These are phyloP conservation scores for Eurois occulta DNA, from an alignment of 2,888 invertebrate species.

Conservation along the genomic window DNA sequence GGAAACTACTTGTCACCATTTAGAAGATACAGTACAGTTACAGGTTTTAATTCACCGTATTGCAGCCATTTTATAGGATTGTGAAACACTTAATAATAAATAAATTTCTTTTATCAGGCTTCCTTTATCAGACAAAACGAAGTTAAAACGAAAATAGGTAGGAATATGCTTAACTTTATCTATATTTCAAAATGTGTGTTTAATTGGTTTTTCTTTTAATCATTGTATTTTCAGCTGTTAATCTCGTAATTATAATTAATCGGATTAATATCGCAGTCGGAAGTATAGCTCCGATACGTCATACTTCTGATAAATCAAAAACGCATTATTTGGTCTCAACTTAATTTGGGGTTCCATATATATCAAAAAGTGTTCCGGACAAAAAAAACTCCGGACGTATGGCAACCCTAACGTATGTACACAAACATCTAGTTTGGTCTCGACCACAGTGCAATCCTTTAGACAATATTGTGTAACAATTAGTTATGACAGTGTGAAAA, in stretches of 20 bases:
- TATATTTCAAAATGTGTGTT: background rate
- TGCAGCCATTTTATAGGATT: background rate
- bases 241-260: slow-evolving; percentile 1
- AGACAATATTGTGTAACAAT: background rate
- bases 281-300: background rate
- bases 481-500: background rate
- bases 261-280: background rate
- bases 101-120: background rate
- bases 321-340: background rate
- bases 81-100: background rate
- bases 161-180: background rate
- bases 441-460: background rate
- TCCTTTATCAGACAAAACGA: background rate
- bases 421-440: background rate
- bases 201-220: background rate
- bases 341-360: background rate
- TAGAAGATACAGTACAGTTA: background rate
- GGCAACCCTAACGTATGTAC: background rate
- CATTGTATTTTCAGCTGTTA: background rate
- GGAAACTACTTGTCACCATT: background rate
- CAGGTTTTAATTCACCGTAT: background rate
- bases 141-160: background rate
- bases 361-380: no score
- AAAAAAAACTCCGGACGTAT: no score
- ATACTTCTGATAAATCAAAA: background rate